Conservation (phyloP, 37 sponge, comb jelly and placozoan genomes). For the Oopsacas minuta region DNA sequence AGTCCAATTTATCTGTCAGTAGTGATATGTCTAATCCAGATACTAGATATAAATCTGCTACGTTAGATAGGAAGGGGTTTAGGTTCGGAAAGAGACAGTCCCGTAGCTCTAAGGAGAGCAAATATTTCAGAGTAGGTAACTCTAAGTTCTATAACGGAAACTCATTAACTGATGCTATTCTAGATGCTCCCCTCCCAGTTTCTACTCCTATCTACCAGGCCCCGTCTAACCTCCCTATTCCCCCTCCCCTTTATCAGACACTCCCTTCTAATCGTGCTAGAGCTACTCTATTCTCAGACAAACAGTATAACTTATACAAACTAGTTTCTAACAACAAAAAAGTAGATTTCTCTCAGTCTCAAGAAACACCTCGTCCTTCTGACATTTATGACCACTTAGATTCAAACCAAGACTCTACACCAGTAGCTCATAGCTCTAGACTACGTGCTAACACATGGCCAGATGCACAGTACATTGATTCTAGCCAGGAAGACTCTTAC, state of each 20-base stretch:
- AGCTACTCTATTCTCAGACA: not conserved
- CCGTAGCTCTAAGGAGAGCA: not conserved
- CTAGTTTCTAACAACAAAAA: not conserved
- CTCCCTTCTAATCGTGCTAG: not conserved
- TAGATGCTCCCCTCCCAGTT: not conserved
- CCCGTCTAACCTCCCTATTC: not conserved
- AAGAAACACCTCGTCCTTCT: not conserved
- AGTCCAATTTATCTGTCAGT: not conserved
- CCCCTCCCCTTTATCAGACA: not conserved
- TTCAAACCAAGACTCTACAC: not conserved
- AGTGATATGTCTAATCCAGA: not conserved
- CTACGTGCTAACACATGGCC: not conserved
- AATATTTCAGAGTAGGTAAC: not conserved
- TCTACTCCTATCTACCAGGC: not conserved
- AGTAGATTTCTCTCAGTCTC: not conserved
- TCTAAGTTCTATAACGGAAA: not conserved
- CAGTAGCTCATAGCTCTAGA: not conserved
- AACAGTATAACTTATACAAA: not conserved
- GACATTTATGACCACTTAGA: not conserved
- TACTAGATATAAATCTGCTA: not conserved
- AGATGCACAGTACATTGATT: not conserved
- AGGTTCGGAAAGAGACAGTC: not conserved
- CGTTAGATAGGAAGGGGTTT: constrained; percentile 1
- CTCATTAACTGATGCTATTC: not conserved
- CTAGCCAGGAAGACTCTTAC: not conserved